These are phyloP conservation scores for Numenius arquata DNA, from an alignment of 2,113 vertebrate species.

Conservation along the genomic window DNA sequence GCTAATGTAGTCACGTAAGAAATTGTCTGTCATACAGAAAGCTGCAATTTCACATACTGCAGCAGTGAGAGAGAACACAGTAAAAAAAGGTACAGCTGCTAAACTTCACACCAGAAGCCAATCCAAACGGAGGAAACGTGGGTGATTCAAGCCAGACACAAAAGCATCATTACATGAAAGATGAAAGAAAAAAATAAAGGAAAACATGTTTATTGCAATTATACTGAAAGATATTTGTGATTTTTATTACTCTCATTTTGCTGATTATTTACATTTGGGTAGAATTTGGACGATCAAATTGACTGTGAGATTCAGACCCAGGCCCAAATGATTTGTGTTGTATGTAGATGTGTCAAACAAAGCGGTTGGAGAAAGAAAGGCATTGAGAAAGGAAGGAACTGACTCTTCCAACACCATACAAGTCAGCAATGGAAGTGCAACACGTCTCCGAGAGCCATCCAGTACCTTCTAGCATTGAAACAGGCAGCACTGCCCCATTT, in stretches of 20 bases:
- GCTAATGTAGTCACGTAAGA: background rate
- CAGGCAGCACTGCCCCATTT: background rate
- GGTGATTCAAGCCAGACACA: background rate
- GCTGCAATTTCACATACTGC: conserved; percentile 2
- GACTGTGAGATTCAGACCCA: background rate
- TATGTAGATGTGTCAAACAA: background rate
- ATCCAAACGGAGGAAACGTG: background rate
- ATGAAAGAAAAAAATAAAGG: background rate
- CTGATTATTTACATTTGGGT: background rate
- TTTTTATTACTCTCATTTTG: background rate
- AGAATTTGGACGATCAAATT: background rate
- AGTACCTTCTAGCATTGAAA: background rate
- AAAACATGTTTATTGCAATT: background rate
- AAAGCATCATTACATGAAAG: background rate
- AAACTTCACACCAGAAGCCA: conserved; percentile 35
- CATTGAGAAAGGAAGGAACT: background rate
- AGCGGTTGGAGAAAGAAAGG: background rate
- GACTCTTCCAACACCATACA: background rate
- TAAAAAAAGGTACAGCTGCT: conserved; percentile 22
- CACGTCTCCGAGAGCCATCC: background rate
- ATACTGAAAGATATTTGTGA: background rate
- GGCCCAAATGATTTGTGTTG: background rate
- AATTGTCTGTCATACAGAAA: conserved; percentile 11
- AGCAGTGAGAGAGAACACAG: conserved; percentile 23
- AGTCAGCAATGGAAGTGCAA: background rate